Evolutionary conservation across 2,888 invertebrate species (phyloP).

Genomic region (Clistopyga incitator): DNA sequence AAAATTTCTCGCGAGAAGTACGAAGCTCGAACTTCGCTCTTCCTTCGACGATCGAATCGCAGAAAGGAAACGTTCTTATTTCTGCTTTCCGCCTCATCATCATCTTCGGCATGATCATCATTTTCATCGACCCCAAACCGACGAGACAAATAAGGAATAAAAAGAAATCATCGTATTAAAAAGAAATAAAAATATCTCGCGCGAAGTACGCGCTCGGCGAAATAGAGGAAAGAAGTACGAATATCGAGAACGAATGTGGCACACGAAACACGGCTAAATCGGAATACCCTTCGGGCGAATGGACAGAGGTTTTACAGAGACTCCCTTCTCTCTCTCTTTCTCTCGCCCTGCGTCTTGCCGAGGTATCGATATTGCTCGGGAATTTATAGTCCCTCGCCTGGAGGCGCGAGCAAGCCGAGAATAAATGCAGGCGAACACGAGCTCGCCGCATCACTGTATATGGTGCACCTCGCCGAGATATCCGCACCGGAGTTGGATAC

Average conservation of each 20-base stretch:
- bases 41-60: constrained; percentile 42
- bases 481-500: background rate
- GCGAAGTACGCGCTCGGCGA: constrained; percentile 10
- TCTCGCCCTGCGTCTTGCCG: constrained; percentile 24
- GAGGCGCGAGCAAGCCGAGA: constrained; percentile 57
- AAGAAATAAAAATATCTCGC: constrained; percentile 9
- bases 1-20: background rate
- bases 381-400: constrained; percentile 65
- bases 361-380: constrained; percentile 65
- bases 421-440: constrained; percentile 51
- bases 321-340: constrained; percentile 35
- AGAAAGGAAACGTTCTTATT: constrained; percentile 28
- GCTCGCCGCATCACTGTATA: constrained; percentile 48
- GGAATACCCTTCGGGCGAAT: constrained; percentile 58
- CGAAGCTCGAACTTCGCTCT: background rate
- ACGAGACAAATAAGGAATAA: constrained; percentile 23
- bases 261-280: constrained; percentile 68
- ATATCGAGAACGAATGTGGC: constrained; percentile 48
- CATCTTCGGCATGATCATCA: constrained; percentile 25
- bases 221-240: constrained; percentile 16
- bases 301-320: constrained; percentile 62
- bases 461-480: background rate
- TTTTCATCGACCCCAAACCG: background rate
- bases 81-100: constrained; percentile 20
- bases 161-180: constrained; percentile 24